Evolutionary conservation across 2,888 invertebrate genomes (phyloP), one percentile per base, ranked within the genome.

Genomic region (Gandaritis pyraliata): DNA sequence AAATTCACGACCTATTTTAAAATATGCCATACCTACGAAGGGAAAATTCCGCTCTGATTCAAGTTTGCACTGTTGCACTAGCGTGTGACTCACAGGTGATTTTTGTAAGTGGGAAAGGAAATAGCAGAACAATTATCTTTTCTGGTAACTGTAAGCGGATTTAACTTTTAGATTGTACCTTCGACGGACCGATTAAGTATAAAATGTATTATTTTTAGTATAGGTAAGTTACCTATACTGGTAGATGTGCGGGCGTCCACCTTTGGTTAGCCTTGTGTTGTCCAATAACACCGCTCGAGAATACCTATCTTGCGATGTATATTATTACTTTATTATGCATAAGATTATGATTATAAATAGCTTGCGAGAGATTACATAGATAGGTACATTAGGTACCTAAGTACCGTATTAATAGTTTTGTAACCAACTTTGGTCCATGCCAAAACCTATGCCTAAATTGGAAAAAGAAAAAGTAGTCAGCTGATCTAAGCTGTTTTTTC

Each of bases 191-290:
- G 78, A 81, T 82, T 78, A 77, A 79, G 76, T 75, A 76, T 81
- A 80, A 81, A 83, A 83, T 78, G 81, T 82, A 80, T 83, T 85
- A 81, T 77, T 85, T 81, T 77, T 77, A 84, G 23, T 23, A 33
- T 33, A 33, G 30, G 30, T 33, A 33, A 8, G 81, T 81, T 46
- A 6, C n/a, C 10, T 79, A 72, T 72, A 77, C 74, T 71, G 78
- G 72, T 74, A 78, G 77, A 80, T 76, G 77, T 71, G 79, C 84
- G 89, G 88, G 78, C 88, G 80, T 87, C 87, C 75, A 89, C 87
- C 88, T 84, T 83, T 74, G 67, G 76, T 77, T 86, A 87, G 82
- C 89, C 88, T 90, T 90, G 90, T 85, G 81, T 83, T 87, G 87
- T 87, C 88, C 89, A 89, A 85, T 88, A 86, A 84, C 88, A 86